phyloP scores from a whole-genome alignment of 2,888 invertebrate species.

The Tipula vernalis region DNA sequence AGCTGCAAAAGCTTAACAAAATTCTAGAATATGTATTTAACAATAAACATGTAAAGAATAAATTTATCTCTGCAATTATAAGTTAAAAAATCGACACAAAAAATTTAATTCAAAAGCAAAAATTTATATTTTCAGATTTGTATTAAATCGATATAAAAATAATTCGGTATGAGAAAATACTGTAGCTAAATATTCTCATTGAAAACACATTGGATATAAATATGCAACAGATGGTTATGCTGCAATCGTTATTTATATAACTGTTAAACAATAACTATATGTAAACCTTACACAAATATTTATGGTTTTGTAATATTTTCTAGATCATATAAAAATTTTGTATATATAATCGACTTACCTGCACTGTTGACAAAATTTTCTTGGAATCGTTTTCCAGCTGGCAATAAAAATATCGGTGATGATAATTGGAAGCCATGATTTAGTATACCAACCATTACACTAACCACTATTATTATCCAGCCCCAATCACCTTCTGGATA shows the following conservation, averaged over 20 bases:
- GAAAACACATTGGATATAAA: not conserved
- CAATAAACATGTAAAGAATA: not conserved
- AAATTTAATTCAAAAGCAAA: not conserved
- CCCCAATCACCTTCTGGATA: constrained; percentile 86
- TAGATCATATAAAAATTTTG: not conserved
- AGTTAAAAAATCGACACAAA: not conserved
- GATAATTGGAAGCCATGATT: constrained; percentile 58
- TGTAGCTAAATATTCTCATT: not conserved
- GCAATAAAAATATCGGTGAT: constrained; percentile 12
- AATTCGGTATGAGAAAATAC: not conserved
- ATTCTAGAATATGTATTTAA: not conserved
- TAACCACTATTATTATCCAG: constrained; percentile 64
- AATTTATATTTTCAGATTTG: not conserved
- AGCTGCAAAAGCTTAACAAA: not conserved
- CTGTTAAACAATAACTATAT: too few species aligned
- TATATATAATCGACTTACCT: not conserved
- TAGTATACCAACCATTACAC: constrained; percentile 58
- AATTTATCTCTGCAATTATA: not conserved
- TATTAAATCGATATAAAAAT: not conserved
- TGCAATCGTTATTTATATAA: not conserved
- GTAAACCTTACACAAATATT: not conserved
- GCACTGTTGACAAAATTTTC: constrained; percentile 12
- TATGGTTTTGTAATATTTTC: not conserved
- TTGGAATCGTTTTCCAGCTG: constrained; percentile 13
- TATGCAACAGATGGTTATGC: not conserved